These are phyloP conservation scores for Nylanderia fulva DNA, from an alignment of 1,140 invertebrate species.

Conservation along the genomic window DNA sequence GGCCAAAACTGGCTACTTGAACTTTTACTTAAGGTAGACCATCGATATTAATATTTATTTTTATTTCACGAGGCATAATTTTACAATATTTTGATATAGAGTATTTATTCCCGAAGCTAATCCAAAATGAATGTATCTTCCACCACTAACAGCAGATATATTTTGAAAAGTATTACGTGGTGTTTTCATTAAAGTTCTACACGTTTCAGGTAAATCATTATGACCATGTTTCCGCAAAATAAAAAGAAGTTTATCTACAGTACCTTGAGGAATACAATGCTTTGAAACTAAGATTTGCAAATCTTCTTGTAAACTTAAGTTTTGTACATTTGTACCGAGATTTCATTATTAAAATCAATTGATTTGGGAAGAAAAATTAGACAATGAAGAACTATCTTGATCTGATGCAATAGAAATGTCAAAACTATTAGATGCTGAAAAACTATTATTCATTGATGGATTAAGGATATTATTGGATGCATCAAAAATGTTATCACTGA, in stretches of 20 bases:
- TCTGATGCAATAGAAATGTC: not conserved
- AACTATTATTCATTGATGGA: not conserved
- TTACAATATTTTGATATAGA: too few relatives aligned
- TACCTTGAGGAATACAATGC: constrained; percentile 1
- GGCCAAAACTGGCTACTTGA: not conserved
- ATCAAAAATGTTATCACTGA: not conserved
- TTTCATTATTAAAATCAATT: not conserved
- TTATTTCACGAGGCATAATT: too few relatives aligned
- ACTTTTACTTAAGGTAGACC: too few relatives aligned
- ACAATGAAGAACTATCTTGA: not conserved
- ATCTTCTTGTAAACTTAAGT: constrained; percentile 5
- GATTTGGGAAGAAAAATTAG: not conserved
- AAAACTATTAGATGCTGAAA: not conserved
- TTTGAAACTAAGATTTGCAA: constrained; percentile 10
- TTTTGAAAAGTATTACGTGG: not conserved
- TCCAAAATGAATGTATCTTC: constrained; percentile 7
- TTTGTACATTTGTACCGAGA: not conserved
- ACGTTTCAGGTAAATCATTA: not conserved
- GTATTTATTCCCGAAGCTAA: not conserved
- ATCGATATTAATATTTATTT: too few relatives aligned
- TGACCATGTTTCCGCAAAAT: constrained; percentile 6
- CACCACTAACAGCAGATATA: not conserved
- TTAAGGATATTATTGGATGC: not conserved
- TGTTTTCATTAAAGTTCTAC: constrained; percentile 16
- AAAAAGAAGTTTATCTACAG: not conserved